Evolutionary conservation across 2,888 invertebrate species (phyloP).

Genomic region (Criorhina ranunculi): DNA sequence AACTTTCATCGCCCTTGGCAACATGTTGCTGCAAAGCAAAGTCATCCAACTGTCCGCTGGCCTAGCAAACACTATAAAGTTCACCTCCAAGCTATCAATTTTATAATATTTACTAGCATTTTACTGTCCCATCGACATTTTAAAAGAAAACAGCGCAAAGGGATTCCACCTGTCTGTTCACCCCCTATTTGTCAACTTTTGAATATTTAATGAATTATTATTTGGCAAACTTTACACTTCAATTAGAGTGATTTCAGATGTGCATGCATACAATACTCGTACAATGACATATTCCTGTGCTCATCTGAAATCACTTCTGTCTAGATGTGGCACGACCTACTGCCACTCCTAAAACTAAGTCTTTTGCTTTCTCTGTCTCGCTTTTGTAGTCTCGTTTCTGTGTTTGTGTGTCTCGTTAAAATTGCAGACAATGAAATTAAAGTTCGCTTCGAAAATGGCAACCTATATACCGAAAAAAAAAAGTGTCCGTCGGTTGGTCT

Average conservation of each 20-base stretch:
- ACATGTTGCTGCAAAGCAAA: conserved; percentile 35
- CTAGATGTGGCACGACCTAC: conserved; percentile 63
- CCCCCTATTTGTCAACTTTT: conserved; percentile 52
- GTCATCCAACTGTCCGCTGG: neutral
- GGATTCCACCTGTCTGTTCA: conserved; percentile 14
- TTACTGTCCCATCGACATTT: conserved; percentile 3
- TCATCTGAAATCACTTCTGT: conserved; percentile 60
- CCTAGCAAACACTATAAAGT: neutral
- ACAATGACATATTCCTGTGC: neutral
- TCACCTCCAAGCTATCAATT: conserved; percentile 1
- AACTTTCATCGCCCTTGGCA: conserved; percentile 24
- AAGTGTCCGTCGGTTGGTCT: conserved; percentile 70
- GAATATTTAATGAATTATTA: conserved; percentile 72
- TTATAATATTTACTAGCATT: conserved; percentile 36
- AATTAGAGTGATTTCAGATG: conserved; percentile 70
- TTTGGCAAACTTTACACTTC: conserved; percentile 75
- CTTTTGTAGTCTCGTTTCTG: conserved; percentile 17
- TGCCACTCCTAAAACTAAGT: conserved; percentile 69
- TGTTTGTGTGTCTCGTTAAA: conserved; percentile 57
- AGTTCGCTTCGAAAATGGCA: conserved; percentile 71
- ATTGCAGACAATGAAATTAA: conserved; percentile 76
- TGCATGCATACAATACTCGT: neutral
- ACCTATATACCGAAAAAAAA: conserved; percentile 63
- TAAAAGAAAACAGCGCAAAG: neutral
- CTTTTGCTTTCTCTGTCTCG: conserved; percentile 1